Percentiles rank a stretch among this genome's conserved stretches.
These are phyloP conservation scores for Melanaphis sacchari DNA, from an alignment of 1,140 invertebrate species.

Conservation along the genomic window DNA sequence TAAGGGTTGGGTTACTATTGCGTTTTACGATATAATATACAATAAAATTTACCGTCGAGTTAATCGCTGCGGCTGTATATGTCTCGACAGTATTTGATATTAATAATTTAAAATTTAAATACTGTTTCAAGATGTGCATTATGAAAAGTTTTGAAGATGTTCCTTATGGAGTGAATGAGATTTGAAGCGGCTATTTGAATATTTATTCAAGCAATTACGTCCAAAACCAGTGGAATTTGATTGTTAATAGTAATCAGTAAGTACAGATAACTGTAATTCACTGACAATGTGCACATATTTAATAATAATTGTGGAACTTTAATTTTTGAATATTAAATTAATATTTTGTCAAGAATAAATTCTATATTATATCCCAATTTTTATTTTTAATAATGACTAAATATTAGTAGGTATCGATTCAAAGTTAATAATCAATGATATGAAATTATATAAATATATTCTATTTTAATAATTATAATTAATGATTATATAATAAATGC, in stretches of 20 bases:
- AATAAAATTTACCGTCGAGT: not conserved
- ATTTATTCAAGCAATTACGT: not conserved
- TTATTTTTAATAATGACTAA: too few relatives aligned
- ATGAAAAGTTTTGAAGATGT: not conserved
- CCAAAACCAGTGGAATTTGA: not conserved
- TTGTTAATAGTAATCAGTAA: not conserved
- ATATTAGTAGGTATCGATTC: too few relatives aligned
- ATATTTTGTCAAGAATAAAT: too few relatives aligned
- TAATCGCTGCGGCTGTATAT: not conserved
- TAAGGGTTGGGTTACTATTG: not conserved
- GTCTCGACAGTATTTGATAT: not conserved
- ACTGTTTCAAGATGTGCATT: not conserved
- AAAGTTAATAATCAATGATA: too few relatives aligned
- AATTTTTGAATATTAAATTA: too few relatives aligned
- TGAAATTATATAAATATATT: too few relatives aligned
- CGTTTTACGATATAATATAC: not conserved
- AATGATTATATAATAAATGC: too few relatives aligned
- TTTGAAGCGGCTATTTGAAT: not conserved
- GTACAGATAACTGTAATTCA: not conserved
- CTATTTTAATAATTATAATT: too few relatives aligned
- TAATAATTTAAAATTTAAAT: not conserved
- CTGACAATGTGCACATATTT: too few relatives aligned
- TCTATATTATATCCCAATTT: too few relatives aligned
- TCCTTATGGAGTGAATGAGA: too few relatives aligned
- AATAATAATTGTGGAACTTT: too few relatives aligned